A percentile compares a stretch with the other conserved stretches of the same genome.
These are phyloP conservation scores for Camponotus pennsylvanicus DNA, from an alignment of 1,140 invertebrate genomes.

Conservation along the genomic window DNA sequence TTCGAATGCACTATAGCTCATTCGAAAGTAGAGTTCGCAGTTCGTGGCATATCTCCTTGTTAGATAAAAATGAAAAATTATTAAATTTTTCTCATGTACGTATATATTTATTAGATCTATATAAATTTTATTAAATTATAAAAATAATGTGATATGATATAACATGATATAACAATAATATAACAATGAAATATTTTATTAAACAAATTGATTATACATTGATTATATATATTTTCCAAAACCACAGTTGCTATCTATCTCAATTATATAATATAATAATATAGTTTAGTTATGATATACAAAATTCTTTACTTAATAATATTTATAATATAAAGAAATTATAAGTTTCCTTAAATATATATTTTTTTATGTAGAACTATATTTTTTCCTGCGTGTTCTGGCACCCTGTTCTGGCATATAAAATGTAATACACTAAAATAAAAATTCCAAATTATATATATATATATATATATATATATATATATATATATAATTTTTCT, in stretches of 20 bases:
- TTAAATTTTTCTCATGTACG: too few relatives aligned
- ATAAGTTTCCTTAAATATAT: not conserved
- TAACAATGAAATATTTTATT: constrained; percentile 7
- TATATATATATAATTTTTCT: not conserved
- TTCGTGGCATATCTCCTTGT: too few relatives aligned
- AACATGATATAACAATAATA: not conserved
- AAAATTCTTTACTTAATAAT: constrained; percentile 16
- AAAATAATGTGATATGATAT: not conserved
- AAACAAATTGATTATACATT: not conserved
- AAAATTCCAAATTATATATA: constrained; percentile 34
- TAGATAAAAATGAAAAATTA: too few relatives aligned
- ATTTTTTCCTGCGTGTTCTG: constrained; percentile 57
- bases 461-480: not conserved
- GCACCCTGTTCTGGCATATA: constrained; percentile 52
- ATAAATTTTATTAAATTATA: not conserved
- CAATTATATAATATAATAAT: not conserved
- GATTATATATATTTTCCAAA: not conserved
- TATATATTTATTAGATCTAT: constrained; percentile 3
- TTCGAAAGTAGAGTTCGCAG: too few relatives aligned
- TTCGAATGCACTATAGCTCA: too few relatives aligned
- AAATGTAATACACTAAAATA: constrained; percentile 81
- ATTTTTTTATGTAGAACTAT: constrained; percentile 20
- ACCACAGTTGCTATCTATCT: not conserved
- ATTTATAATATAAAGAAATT: constrained; percentile 33
- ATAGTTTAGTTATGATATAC: constrained; percentile 19